Base-by-base conservation (phyloP, 2,888 invertebrate species). In the Dichetophora obliterata region DNA sequence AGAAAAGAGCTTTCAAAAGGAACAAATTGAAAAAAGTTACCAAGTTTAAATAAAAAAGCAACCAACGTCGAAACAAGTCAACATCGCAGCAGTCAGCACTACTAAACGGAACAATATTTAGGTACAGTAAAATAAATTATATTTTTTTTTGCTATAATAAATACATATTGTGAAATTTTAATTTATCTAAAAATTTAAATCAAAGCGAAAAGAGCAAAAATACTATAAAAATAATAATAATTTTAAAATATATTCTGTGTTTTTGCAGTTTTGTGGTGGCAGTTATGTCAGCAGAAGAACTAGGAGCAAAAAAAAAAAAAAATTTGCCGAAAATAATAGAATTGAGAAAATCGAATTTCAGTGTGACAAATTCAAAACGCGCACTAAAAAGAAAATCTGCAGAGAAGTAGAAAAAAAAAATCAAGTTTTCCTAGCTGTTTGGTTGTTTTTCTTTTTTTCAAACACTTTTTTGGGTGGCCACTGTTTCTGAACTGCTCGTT, bases 371-470 rank as follows among this genome's bases (percentile, higher is more conserved):
- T 61, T 27, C 9, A 31, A 61, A 61, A 31, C 16, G 16, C 27
- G 11, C 31, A 61, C 31, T 16, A 27, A 61, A 24, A 24, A 3
- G 8, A 24, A 16, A 27, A 24, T 19, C 31, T 37, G 14, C 34
- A 22, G n/a, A 66, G 19, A 22, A 68, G 22, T 68, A 11, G 19
- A 37, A 68, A 22, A 43, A 22, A 43, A 68, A 68, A 68, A 68
- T 48, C 48, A 22, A 22, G 37, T 68, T 68, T 68, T 68, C 14
- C 43, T 43, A 11, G 43, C 11, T 43, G 43, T 2, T 11, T 43
- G 37, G 4, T 37, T 37, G 5, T 37, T 37, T 37, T 37, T 37
- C 8, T 43, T 43, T 43, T 43, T 43, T 43, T 43, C 11, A 43
- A 6, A 43, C 8, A 5, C 8, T 37, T 43, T 43, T 43, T 43